phyloP scores from a whole-genome alignment of 2,797 vertebrate genomes.

The Gobionotothen gibberifrons region DNA sequence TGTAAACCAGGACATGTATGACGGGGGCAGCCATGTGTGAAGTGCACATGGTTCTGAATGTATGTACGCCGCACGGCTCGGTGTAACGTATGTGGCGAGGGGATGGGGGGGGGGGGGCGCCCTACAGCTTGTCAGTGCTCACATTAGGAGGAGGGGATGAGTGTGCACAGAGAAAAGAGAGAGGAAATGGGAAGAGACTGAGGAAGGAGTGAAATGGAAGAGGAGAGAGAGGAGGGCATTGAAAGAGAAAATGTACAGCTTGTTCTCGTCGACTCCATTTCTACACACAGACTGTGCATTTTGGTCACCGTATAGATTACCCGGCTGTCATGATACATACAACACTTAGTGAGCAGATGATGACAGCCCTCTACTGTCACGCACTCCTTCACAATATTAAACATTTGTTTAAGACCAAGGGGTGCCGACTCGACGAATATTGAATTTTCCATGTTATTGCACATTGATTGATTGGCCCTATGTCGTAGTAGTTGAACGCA shows the following conservation, averaged over 20 bases:
- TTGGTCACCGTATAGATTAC: conserved; percentile 39
- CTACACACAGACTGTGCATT: conserved; percentile 32
- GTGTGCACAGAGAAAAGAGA: conserved; percentile 50
- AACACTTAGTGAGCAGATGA: conserved; percentile 5
- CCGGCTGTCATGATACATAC: neutral
- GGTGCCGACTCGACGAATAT: neutral
- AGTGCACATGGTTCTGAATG: conserved; percentile 52
- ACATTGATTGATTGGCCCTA: neutral
- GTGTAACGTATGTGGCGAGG: conserved; percentile 47
- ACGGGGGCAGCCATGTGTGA: conserved; percentile 64
- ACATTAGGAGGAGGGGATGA: conserved; percentile 64
- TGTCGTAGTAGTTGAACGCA: conserved; percentile 14
- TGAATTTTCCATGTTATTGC: neutral
- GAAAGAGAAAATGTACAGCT: conserved; percentile 62
- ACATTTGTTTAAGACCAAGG: neutral
- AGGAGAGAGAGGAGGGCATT: conserved; percentile 43
- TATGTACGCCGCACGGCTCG: conserved; percentile 40
- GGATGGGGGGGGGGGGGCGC: conserved; percentile 59
- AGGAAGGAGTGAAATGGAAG: conserved; percentile 59
- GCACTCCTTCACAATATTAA: neutral
- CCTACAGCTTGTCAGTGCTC: conserved; percentile 71
- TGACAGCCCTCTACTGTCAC: conserved; percentile 28
- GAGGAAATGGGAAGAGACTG: conserved; percentile 58
- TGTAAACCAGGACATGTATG: conserved; percentile 46
- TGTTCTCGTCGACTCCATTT: conserved; percentile 62